phyloP scores from a whole-genome alignment of 1,140 invertebrate species.

The Melanaphis sacchari region DNA sequence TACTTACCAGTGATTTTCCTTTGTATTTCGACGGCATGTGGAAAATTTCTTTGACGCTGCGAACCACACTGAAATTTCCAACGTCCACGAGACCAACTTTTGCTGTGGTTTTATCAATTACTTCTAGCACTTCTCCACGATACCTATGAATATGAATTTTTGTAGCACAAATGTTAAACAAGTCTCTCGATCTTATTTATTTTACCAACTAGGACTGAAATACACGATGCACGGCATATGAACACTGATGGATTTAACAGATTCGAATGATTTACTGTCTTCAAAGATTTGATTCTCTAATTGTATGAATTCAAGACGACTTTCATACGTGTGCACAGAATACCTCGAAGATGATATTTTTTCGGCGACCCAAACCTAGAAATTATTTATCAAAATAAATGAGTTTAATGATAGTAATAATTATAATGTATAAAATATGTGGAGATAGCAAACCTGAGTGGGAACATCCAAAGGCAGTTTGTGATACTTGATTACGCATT shows the following conservation, averaged over 20 bases:
- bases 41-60: slow-evolving; percentile 36
- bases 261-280: slow-evolving; percentile 11
- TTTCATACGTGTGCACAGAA: slow-evolving; percentile 5
- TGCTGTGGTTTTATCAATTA: not conserved
- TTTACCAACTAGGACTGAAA: slow-evolving; percentile 34
- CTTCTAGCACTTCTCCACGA: slow-evolving; percentile 19
- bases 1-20: slow-evolving; percentile 47
- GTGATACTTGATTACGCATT: not conserved
- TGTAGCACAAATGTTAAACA: not conserved
- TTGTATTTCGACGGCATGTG: slow-evolving; percentile 31
- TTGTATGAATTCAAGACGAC: slow-evolving; percentile 4
- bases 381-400: not conserved
- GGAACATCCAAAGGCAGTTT: not conserved
- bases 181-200: not conserved
- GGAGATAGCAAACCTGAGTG: not conserved
- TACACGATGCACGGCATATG: slow-evolving; percentile 25
- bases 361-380: slow-evolving; percentile 42
- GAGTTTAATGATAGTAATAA: not conserved
- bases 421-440: not conserved
- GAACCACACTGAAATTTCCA: slow-evolving; percentile 17
- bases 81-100: slow-evolving; percentile 44
- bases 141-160: not conserved
- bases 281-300: slow-evolving; percentile 34
- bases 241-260: not conserved
- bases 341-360: slow-evolving; percentile 37